phyloP scores from a whole-genome alignment of 2,113 vertebrate genomes.

The Steatornis caripensis region DNA sequence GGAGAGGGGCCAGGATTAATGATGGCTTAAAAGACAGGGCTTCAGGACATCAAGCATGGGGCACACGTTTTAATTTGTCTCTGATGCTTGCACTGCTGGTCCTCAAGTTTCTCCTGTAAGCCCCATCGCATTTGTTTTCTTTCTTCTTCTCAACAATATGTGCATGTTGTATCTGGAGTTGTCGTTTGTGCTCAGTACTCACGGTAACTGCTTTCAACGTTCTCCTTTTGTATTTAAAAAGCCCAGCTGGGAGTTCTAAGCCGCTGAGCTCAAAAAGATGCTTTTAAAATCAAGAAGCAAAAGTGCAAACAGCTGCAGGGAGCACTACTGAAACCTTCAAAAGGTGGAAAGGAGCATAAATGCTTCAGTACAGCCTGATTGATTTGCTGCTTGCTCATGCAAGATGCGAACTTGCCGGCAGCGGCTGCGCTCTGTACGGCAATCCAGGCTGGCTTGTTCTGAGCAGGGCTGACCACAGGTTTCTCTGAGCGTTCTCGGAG shows the following conservation, averaged over 20 bases:
- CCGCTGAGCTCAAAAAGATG: not conserved
- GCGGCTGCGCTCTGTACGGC: not conserved
- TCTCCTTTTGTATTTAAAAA: slow-evolving; percentile 17
- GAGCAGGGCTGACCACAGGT: not conserved
- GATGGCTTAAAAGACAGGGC: not conserved
- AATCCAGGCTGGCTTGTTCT: not conserved
- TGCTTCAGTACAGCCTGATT: not conserved
- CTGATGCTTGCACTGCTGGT: not conserved
- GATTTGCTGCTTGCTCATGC: not conserved
- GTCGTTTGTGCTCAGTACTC: not conserved
- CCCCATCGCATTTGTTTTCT: not conserved
- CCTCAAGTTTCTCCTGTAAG: not conserved
- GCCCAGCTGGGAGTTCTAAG: not conserved
- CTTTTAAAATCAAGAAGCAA: slow-evolving; percentile 6
- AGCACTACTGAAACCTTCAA: not conserved
- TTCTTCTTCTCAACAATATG: not conserved
- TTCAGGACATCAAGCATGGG: not conserved
- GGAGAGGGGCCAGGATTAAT: not conserved
- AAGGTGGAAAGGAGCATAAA: not conserved
- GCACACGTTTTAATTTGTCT: not conserved
- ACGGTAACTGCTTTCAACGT: not conserved
- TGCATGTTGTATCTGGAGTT: not conserved
- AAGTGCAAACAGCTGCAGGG: not conserved
- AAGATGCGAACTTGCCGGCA: not conserved
- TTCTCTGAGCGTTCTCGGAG: not conserved